A percentile compares a stretch with the other conserved stretches of the same genome.
Conservation (phyloP, 64 coral and sea anemone genomes). For the Actinia equina region DNA sequence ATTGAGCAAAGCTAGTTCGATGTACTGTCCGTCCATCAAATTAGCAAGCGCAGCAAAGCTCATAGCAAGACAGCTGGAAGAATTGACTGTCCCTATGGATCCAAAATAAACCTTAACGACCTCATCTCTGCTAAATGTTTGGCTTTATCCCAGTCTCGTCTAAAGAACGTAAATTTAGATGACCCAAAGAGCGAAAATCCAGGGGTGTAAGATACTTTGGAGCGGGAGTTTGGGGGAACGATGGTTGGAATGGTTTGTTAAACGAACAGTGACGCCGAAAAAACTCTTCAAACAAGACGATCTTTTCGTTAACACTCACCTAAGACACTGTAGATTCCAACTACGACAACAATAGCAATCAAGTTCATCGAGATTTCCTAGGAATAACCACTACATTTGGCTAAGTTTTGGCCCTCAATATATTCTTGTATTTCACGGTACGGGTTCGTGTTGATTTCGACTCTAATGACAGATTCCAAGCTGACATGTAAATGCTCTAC, state of each 20-base stretch:
- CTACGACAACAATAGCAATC: background rate
- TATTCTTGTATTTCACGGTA: background rate
- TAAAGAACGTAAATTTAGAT: background rate
- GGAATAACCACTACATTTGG: slow-evolving; percentile 11
- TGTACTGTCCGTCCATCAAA: background rate
- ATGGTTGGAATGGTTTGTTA: background rate
- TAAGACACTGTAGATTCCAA: background rate
- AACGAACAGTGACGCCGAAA: background rate
- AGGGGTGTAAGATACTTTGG: background rate
- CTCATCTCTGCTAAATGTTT: background rate
- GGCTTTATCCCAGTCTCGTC: background rate
- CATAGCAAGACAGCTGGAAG: slow-evolving; percentile 3
- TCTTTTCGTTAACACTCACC: background rate
- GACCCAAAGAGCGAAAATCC: background rate
- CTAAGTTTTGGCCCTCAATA: slow-evolving; percentile 2
- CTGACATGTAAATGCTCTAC: slow-evolving; percentile 11
- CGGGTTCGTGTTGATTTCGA: slow-evolving; percentile 31
- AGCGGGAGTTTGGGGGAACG: too few relatives aligned
- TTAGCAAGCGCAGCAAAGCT: slow-evolving; percentile 8
- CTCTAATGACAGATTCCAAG: slow-evolving; percentile 15
- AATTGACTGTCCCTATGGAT: background rate
- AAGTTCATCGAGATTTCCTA: slow-evolving; percentile 18
- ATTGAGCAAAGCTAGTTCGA: background rate
- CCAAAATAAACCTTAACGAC: slow-evolving; percentile 15
- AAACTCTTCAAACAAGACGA: background rate